These are phyloP conservation scores for Paradoxurus hermaphroditus DNA, from an alignment of 2,113 vertebrate species.

Conservation along the genomic window DNA sequence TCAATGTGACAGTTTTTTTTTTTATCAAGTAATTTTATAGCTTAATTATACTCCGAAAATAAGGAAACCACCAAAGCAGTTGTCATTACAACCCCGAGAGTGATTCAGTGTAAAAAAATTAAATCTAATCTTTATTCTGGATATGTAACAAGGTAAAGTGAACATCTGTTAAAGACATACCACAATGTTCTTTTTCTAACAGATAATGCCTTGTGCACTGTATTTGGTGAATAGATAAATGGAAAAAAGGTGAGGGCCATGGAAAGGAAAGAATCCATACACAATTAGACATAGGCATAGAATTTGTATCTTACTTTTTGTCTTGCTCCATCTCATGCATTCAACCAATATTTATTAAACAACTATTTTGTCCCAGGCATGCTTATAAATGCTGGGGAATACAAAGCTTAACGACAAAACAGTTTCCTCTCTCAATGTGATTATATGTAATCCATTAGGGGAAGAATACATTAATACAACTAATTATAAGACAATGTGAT, in stretches of 20 bases:
- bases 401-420: neutral
- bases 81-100: neutral
- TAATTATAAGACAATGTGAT: neutral
- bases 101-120: neutral
- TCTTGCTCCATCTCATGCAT: neutral
- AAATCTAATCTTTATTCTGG: neutral
- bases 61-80: neutral
- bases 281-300: neutral
- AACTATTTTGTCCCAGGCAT: neutral
- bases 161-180: neutral
- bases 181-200: neutral
- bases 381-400: neutral
- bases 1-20: conserved; percentile 3
- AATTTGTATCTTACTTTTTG: neutral
- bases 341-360: conserved; percentile 2
- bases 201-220: neutral
- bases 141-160: neutral
- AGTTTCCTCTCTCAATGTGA: neutral
- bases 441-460: neutral
- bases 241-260: neutral
- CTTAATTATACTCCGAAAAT: conserved; percentile 41
- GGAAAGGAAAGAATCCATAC: neutral
- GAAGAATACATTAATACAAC: neutral
- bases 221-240: neutral
- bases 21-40: conserved; percentile 42